These are phyloP conservation scores for Pelecanus crispus DNA, from an alignment of 2,113 vertebrate genomes.

Conservation along the genomic window DNA sequence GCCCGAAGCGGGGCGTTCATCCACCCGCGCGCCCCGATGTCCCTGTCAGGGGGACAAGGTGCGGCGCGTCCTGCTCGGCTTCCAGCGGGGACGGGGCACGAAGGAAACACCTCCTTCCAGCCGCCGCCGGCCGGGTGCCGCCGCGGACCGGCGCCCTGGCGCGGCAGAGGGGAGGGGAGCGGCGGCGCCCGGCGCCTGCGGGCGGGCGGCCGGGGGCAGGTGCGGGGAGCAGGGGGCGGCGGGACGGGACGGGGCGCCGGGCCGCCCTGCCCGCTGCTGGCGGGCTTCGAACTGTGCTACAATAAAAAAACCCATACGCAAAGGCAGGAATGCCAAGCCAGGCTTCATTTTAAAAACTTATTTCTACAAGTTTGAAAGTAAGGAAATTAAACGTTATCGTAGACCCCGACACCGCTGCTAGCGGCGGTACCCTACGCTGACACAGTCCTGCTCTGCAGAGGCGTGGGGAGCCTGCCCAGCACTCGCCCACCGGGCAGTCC, in stretches of 20 bases:
- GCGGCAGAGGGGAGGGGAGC: background rate
- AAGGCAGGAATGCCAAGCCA: background rate
- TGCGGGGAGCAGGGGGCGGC: background rate
- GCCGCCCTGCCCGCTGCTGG: too few species aligned
- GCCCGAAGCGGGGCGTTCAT: background rate
- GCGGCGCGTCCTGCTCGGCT: background rate
- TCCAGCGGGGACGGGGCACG: background rate
- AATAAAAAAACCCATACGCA: background rate
- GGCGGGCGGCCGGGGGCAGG: background rate
- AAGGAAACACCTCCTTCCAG: background rate
- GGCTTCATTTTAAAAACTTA: background rate
- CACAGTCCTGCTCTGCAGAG: background rate
- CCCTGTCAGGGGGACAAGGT: too few species aligned
- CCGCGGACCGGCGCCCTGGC: background rate
- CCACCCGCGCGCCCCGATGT: too few species aligned
- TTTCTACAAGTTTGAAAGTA: background rate
- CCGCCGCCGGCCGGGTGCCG: background rate
- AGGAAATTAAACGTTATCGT: background rate
- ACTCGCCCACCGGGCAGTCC: background rate
- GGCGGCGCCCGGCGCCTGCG: background rate
- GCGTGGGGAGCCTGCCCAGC: background rate
- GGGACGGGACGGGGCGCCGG: too few species aligned
- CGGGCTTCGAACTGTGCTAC: too few species aligned
- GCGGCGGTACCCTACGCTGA: accelerated
- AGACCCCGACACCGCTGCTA: background rate